Percentiles rank a stretch among this genome's conserved stretches.
Evolutionary conservation across 37 sponge, comb jelly and placozoan genomes (phyloP).

Genomic region (Ephydatia muelleri): DNA sequence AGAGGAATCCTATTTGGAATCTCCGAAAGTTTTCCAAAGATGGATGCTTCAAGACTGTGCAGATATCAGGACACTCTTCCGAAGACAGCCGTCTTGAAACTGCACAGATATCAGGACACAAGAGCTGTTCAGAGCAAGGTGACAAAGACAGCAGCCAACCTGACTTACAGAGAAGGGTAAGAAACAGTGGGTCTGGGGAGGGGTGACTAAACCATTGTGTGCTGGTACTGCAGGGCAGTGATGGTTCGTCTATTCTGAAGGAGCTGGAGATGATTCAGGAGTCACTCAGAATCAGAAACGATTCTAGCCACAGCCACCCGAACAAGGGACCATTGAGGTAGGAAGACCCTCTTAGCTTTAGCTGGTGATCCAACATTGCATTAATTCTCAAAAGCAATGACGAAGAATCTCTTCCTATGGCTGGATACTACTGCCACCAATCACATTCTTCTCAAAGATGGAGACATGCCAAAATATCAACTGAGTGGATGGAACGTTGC

Average conservation of each 20-base stretch:
- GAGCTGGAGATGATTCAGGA: neutral
- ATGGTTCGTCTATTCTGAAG: neutral
- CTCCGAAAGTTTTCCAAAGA: conserved; percentile 22
- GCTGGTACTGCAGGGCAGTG: too few relatives aligned
- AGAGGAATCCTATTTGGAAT: conserved; percentile 13
- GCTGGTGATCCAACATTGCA: too few relatives aligned
- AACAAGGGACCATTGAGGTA: neutral
- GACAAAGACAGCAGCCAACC: neutral
- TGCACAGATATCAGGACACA: neutral
- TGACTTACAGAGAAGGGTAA: neutral
- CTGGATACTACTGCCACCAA: neutral
- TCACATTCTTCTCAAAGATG: neutral
- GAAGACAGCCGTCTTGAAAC: neutral
- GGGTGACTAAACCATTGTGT: neutral
- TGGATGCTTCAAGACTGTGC: conserved; percentile 24
- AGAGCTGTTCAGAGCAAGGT: neutral
- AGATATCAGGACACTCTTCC: neutral
- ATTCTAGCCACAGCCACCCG: neutral
- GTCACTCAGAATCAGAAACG: neutral
- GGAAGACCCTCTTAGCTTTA: neutral
- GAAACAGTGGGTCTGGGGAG: neutral
- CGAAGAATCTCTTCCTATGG: neutral
- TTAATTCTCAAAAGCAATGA: neutral
- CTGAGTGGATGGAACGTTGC: neutral
- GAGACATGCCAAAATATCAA: neutral